Percentiles rank a stretch among this genome's conserved stretches.
Evolutionary conservation across 2,888 invertebrate genomes (phyloP).

Genomic region (Rhabditoides inermis): DNA sequence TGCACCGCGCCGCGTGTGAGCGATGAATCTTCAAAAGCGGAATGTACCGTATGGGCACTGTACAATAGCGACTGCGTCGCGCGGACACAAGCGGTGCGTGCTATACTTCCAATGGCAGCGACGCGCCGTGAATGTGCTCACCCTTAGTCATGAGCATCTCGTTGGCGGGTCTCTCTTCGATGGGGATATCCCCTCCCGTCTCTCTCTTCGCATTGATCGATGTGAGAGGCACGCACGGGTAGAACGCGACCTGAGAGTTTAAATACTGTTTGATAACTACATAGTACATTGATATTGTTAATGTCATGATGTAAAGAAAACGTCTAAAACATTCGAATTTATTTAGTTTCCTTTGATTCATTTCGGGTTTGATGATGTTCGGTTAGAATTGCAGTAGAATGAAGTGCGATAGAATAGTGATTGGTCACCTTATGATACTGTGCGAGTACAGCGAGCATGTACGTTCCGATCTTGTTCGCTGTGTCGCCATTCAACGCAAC

Average conservation of each 20-base stretch:
- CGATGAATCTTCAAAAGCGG: no score
- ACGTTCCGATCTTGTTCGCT: slow-evolving; percentile 74
- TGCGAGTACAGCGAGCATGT: slow-evolving; percentile 76
- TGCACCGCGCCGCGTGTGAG: no score
- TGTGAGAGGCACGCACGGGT: slow-evolving; percentile 73
- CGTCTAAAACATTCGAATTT: no score
- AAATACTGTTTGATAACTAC: no score
- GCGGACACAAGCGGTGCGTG: no score
- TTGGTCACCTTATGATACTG: slow-evolving; percentile 64
- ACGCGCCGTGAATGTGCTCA: slow-evolving; percentile 1
- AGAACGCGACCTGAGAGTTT: slow-evolving; percentile 18
- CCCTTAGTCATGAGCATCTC: slow-evolving; percentile 87
- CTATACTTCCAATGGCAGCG: neutral
- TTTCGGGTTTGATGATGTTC: no score
- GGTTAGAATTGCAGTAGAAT: no score
- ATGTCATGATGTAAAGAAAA: no score
- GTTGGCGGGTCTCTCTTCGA: slow-evolving; percentile 80
- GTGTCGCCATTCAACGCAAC: slow-evolving; percentile 94
- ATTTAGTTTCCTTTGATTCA: no score
- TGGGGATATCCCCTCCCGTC: slow-evolving; percentile 76
- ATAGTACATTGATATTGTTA: no score
- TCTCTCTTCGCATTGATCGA: slow-evolving; percentile 73
- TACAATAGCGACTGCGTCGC: no score
- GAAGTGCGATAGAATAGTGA: neutral
- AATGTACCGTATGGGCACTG: no score